Evolutionary conservation across 2,113 vertebrate genomes (phyloP).

Genomic region (Elephas maximus): DNA sequence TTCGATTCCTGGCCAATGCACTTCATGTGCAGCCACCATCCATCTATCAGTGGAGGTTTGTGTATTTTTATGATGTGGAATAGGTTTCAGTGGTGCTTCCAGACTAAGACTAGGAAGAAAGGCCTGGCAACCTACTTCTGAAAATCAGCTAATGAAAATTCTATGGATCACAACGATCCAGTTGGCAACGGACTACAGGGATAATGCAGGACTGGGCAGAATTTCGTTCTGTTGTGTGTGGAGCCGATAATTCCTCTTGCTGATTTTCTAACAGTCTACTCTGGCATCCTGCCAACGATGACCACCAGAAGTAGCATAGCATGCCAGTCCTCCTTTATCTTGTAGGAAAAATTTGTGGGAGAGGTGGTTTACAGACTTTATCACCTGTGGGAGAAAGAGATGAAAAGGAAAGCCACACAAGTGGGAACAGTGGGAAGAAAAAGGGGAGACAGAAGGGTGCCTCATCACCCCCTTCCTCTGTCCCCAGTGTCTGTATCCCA

Average conservation of each 20-base stretch:
- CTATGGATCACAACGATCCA: not conserved
- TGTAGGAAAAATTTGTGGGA: not conserved
- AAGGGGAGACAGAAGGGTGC: not conserved
- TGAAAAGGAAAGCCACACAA: not conserved
- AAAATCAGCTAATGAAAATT: not conserved
- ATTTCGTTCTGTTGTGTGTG: not conserved
- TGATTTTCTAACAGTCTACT: not conserved
- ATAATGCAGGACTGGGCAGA: no score
- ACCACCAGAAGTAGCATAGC: not conserved
- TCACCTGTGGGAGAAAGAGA: not conserved
- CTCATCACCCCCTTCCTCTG: not conserved
- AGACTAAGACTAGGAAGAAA: not conserved
- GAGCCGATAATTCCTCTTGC: not conserved
- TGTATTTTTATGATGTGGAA: not conserved
- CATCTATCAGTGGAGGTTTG: not conserved
- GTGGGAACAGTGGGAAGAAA: not conserved
- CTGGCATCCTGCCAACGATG: not conserved
- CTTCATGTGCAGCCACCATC: not conserved
- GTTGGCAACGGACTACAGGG: not conserved
- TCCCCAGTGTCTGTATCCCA: fast-evolving
- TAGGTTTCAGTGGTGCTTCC: not conserved
- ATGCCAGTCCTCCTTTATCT: not conserved
- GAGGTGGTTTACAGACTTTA: not conserved
- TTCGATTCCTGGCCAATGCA: not conserved
- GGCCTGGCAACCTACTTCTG: not conserved